These are phyloP conservation scores for Desmodus rotundus DNA, from an alignment of 2,113 vertebrate genomes.

Conservation along the genomic window DNA sequence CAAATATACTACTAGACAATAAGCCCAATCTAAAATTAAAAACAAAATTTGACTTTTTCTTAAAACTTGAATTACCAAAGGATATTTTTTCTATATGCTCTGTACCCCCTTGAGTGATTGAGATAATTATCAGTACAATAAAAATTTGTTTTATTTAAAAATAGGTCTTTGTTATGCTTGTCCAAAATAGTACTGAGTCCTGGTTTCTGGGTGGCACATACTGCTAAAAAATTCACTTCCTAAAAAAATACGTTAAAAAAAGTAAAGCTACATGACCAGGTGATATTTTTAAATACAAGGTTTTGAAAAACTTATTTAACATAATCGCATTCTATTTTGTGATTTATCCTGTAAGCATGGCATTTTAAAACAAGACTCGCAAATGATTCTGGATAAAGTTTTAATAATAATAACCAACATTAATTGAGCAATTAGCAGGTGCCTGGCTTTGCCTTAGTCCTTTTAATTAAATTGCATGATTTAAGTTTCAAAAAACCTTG, in stretches of 20 bases:
- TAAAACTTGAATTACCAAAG: background rate
- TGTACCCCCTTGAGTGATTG: background rate
- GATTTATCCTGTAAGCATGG: background rate
- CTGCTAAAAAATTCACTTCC: conserved; percentile 21
- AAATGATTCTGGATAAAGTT: background rate
- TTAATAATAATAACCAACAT: background rate
- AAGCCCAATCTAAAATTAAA: background rate
- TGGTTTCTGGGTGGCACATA: background rate
- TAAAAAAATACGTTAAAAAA: background rate
- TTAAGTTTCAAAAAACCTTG: background rate
- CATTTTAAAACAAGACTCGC: background rate
- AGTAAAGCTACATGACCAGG: background rate
- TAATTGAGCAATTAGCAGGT: background rate
- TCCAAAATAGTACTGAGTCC: background rate
- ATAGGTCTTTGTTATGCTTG: background rate
- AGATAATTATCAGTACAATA: background rate
- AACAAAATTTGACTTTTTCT: background rate
- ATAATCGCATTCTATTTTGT: background rate
- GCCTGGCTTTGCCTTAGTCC: background rate
- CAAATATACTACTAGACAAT: background rate
- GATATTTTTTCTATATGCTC: background rate
- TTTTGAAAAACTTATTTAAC: background rate
- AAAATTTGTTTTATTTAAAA: background rate
- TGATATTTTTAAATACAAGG: background rate
- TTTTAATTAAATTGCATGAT: conserved; percentile 19